These are phyloP conservation scores for Orycteropus afer DNA, from an alignment of 2,113 vertebrate genomes.

Conservation along the genomic window DNA sequence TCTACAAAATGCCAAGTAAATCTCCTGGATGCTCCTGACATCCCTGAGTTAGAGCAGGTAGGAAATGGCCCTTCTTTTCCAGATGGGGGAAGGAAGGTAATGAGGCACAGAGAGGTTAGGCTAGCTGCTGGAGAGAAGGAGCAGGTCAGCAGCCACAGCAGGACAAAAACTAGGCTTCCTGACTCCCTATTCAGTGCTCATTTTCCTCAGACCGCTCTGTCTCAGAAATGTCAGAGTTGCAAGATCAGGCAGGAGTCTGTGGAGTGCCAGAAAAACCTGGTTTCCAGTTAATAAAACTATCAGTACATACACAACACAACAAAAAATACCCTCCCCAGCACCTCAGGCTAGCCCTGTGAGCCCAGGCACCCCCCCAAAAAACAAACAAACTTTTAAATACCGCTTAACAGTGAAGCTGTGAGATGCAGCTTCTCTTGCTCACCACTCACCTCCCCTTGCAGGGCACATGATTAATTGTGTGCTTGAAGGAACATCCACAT, in stretches of 20 bases:
- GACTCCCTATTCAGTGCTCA: slow-evolving; percentile 38
- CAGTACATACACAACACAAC: slow-evolving; percentile 19
- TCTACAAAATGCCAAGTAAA: background rate
- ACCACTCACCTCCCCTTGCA: background rate
- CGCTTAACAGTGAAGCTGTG: background rate
- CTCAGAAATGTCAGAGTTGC: slow-evolving; percentile 57
- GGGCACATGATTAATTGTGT: background rate
- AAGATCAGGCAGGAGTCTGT: background rate
- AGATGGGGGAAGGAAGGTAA: slow-evolving; percentile 20
- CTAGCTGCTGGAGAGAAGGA: slow-evolving; percentile 12
- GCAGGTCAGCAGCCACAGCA: slow-evolving; percentile 25
- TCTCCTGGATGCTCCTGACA: background rate
- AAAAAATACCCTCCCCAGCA: background rate
- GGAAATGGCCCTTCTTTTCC: background rate
- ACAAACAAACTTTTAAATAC: background rate
- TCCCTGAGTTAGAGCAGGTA: background rate
- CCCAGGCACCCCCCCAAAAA: background rate
- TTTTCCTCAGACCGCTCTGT: background rate
- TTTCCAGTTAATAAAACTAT: slow-evolving; percentile 59
- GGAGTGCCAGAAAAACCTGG: slow-evolving; percentile 36
- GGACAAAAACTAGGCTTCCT: slow-evolving; percentile 9
- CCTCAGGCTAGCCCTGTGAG: background rate
- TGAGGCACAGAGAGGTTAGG: slow-evolving; percentile 58
- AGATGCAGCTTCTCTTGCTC: background rate
- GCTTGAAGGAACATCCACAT: background rate